Evolutionary conservation across 2,888 invertebrate species (phyloP).

Genomic region (Yponomeuta evonymella): DNA sequence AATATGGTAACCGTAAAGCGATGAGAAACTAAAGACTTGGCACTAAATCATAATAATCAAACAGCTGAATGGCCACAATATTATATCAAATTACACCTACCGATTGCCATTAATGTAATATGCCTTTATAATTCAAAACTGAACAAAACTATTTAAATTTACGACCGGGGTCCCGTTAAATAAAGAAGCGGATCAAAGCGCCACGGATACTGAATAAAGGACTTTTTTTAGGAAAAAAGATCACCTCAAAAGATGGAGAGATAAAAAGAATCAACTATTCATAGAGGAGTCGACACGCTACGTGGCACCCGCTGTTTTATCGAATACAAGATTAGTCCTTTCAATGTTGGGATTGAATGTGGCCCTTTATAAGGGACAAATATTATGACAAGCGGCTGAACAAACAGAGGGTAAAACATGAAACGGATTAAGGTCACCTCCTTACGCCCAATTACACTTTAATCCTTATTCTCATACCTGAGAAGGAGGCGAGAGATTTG

Average conservation of each 20-base stretch:
- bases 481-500: background rate
- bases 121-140: conserved; percentile 70
- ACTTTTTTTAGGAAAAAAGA: conserved; percentile 44
- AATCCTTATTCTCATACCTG: conserved; percentile 32
- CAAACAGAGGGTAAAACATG: conserved; percentile 48
- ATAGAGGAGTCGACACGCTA: conserved; percentile 43
- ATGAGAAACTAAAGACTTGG: conserved; percentile 36
- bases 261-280: conserved; percentile 65
- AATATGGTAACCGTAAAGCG: conserved; percentile 24
- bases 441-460: conserved; percentile 39
- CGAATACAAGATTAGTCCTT: conserved; percentile 66
- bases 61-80: conserved; percentile 50
- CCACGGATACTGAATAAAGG: conserved; percentile 61
- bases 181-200: conserved; percentile 70
- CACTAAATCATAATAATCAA: conserved; percentile 54
- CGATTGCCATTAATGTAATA: conserved; percentile 73
- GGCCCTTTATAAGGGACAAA: conserved; percentile 56
- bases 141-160: conserved; percentile 70
- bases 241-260: conserved; percentile 55
- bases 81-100: conserved; percentile 71
- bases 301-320: conserved; percentile 71
- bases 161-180: conserved; percentile 65
- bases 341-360: conserved; percentile 45
- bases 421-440: conserved; percentile 49
- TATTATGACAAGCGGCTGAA: conserved; percentile 63